Percentiles rank a stretch among this genome's conserved stretches.
These are phyloP conservation scores for Tragelaphus imberbis DNA, from an alignment of 2,113 vertebrate genomes.

Conservation along the genomic window DNA sequence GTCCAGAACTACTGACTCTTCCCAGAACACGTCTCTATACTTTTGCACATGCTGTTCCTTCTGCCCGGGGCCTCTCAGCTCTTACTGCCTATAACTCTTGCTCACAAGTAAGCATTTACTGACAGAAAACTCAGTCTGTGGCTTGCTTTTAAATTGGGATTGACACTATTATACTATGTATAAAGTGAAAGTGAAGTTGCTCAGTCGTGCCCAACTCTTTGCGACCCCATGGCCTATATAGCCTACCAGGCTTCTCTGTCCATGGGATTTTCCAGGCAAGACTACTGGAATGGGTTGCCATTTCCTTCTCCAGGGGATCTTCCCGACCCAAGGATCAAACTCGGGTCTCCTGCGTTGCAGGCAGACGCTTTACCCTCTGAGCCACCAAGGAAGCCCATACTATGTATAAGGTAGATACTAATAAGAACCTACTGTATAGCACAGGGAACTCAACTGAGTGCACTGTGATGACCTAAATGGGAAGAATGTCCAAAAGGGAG, in stretches of 20 bases:
- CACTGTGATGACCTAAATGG: background rate
- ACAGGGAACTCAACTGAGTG: background rate
- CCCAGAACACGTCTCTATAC: background rate
- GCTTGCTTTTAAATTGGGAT: background rate
- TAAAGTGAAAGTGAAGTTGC: background rate
- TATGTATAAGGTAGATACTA: background rate
- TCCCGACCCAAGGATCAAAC: fast-evolving
- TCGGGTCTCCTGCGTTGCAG: background rate
- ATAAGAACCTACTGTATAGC: background rate
- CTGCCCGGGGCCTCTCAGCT: background rate
- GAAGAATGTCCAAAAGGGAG: background rate
- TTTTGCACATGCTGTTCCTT: background rate
- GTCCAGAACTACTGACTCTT: background rate
- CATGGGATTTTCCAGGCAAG: background rate
- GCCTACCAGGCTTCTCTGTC: background rate
- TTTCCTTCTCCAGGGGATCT: background rate
- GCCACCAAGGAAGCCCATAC: background rate
- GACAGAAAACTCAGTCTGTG: background rate
- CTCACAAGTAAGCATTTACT: background rate
- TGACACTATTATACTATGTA: background rate
- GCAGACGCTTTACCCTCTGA: background rate
- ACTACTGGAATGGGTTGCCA: background rate
- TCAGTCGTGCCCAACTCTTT: background rate
- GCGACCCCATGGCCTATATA: background rate
- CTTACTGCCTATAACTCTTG: background rate